phyloP scores from a whole-genome alignment of 2,113 vertebrate genomes.

The Eurystomus gularis region DNA sequence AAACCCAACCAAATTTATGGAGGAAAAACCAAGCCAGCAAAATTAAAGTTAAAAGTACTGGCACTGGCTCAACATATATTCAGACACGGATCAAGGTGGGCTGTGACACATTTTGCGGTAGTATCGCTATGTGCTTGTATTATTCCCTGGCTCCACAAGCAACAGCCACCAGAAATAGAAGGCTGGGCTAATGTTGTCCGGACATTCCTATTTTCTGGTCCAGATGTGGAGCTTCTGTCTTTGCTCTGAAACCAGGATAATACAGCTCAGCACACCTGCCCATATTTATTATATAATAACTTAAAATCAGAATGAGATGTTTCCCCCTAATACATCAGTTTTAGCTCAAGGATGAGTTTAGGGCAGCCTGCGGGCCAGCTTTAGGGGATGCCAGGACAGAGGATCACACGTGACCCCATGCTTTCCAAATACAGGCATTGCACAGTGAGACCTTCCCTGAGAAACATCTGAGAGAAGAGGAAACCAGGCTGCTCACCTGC shows the following conservation, averaged over 20 bases:
- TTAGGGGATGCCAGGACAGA: not conserved
- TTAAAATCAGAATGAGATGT: not conserved
- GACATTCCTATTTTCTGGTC: not conserved
- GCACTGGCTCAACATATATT: not conserved
- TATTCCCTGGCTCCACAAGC: not conserved
- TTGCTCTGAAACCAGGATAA: not conserved
- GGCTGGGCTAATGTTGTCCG: not conserved
- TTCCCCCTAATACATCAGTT: not conserved
- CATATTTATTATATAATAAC: not conserved
- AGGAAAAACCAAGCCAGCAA: not conserved
- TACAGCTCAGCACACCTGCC: not conserved
- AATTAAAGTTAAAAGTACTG: not conserved
- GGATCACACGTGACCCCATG: rapidly evolving
- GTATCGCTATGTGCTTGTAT: not conserved
- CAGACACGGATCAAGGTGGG: not conserved
- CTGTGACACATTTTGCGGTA: not conserved
- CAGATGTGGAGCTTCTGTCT: not conserved
- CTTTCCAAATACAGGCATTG: not conserved
- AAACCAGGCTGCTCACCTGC: not conserved
- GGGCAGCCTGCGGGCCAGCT: not conserved
- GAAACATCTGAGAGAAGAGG: not conserved
- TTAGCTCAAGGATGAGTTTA: not conserved
- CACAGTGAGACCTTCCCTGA: not conserved
- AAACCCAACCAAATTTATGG: not conserved
- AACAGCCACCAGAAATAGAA: not conserved